Percentiles rank a stretch among this genome's conserved stretches.
These are phyloP conservation scores for Pachliopta kotzebuea DNA, from an alignment of 2,888 invertebrate genomes.

Conservation along the genomic window DNA sequence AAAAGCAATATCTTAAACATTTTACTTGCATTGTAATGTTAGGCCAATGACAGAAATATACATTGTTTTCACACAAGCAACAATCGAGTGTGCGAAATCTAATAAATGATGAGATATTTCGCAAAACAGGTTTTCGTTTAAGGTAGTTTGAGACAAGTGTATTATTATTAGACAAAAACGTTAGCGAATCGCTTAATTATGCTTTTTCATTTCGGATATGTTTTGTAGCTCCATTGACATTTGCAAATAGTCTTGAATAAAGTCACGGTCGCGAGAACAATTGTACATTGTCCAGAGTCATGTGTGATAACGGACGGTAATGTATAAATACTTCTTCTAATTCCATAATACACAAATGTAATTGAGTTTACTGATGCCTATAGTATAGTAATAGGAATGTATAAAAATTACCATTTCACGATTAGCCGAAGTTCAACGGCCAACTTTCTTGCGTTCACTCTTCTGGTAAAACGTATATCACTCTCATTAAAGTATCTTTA, in stretches of 20 bases:
- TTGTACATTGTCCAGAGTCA: conserved; percentile 18
- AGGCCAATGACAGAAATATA: not conserved
- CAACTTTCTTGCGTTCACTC: conserved; percentile 6
- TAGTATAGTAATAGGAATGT: not conserved
- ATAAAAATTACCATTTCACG: conserved; percentile 23
- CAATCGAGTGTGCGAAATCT: conserved; percentile 15
- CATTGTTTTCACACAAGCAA: not conserved
- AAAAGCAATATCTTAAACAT: no score
- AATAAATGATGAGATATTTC: conserved; percentile 19
- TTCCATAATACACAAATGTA: not conserved
- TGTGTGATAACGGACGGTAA: conserved; percentile 18
- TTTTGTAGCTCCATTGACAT: conserved; percentile 11
- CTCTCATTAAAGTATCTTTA: conserved; percentile 12
- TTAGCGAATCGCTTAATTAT: conserved; percentile 1
- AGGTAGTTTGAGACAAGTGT: conserved; percentile 4
- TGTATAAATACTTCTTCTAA: conserved; percentile 11
- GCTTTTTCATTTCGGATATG: conserved; percentile 2
- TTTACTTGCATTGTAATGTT: no score
- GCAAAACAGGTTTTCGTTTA: conserved; percentile 21
- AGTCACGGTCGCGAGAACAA: conserved; percentile 17
- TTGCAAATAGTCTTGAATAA: conserved; percentile 10
- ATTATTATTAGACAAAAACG: conserved; percentile 17
- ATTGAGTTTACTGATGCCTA: conserved; percentile 4
- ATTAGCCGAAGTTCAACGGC: conserved; percentile 7
- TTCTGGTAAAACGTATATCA: conserved; percentile 9